Base-by-base conservation (phyloP, 2,797 vertebrate genomes). In the Arctocebus calabarensis region DNA sequence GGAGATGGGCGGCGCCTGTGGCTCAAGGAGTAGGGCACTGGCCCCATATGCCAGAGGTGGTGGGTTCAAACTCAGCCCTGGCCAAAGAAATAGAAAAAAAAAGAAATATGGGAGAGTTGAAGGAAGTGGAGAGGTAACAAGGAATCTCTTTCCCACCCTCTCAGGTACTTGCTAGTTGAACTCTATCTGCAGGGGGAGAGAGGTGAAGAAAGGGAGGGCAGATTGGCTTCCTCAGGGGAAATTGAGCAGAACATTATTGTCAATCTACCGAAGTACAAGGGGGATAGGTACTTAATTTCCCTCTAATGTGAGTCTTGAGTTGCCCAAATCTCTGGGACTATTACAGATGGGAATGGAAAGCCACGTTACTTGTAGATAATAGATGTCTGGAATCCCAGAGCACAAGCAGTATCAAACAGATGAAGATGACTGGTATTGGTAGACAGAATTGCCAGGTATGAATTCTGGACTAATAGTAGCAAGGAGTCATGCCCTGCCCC, bases 311-410 rank as follows among this genome's bases (percentile, higher is more conserved):
- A 57, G 62, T 78, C 57, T 62, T 70, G 52, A 91, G 40, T 34
- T 77, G n/a, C 82, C 43, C 34, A 83, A 62, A 37, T 84, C 27
- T 40, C 29, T 32, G 68, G 43, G n/a, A 88, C 48, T 27, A 57
- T 59, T 78, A 78, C 11, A 61, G 17, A 90, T 8, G 62, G 70
- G 57, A 66, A 73, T 77, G 73, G 92, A 94, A 96, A 75, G 12
- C 70, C 23, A 70, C 17, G 29, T 22, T 85, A 57, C 52, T 71
- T 34, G 23, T 13, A 88, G 34, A 64, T 66, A 52, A 66, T 25
- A 93, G 52, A 85, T 45, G 48, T 93, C 73, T 71, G 43, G 57
- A 37, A 62, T 45, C 27, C 70, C 52, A 57, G 27, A 79, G 43
- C 75, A 57, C 64, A 84, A 55, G n/a, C 71, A 88, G 48, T 48